Conservation (phyloP, 1,140 invertebrate species). For the Diabrotica virgifera region DNA sequence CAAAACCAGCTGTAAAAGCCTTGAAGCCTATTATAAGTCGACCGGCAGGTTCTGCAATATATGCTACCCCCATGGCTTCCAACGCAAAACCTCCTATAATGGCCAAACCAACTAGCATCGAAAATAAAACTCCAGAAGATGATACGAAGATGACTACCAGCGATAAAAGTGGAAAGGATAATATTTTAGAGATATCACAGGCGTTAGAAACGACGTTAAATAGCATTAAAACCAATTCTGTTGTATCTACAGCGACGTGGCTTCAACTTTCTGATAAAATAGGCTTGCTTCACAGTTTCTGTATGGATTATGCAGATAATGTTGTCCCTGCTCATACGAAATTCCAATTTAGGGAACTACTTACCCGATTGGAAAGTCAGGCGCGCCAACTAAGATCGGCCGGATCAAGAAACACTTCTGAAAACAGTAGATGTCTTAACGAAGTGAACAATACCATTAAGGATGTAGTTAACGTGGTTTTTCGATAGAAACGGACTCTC, state of each 20-base stretch:
- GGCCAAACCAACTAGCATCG: constrained; percentile 57
- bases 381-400: constrained; percentile 71
- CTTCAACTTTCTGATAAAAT: constrained; percentile 84
- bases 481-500: constrained; percentile 60
- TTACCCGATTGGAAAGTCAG: constrained; percentile 76
- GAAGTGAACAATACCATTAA: constrained; percentile 78
- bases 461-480: constrained; percentile 76
- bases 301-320: constrained; percentile 66
- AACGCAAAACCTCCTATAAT: constrained; percentile 54
- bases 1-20: constrained; percentile 61
- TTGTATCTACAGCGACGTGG: constrained; percentile 64
- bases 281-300: constrained; percentile 73
- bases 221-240: constrained; percentile 57
- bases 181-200: constrained; percentile 67
- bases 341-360: constrained; percentile 84
- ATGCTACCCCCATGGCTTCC: constrained; percentile 60
- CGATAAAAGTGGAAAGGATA: constrained; percentile 54
- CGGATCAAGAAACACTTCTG: constrained; percentile 65
- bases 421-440: constrained; percentile 64
- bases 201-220: constrained; percentile 65
- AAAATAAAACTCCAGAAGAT: constrained; percentile 47
- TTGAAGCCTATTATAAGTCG: constrained; percentile 52
- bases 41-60: constrained; percentile 54
- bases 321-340: constrained; percentile 81
- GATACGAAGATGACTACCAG: constrained; percentile 51